Evolutionary conservation across 2,888 invertebrate genomes (phyloP).

Genomic region (Synanthedon vespiformis): DNA sequence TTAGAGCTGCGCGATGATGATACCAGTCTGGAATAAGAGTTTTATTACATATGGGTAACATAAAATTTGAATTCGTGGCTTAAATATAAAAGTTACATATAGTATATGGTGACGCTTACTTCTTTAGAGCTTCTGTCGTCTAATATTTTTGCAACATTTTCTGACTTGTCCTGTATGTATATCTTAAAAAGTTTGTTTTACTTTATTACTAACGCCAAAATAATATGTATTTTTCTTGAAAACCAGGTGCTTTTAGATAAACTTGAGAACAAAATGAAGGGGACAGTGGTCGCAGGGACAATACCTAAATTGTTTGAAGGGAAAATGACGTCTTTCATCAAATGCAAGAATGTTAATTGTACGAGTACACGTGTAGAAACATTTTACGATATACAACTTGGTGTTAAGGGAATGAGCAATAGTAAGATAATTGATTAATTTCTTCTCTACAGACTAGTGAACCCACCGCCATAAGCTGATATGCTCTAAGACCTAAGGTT

Average conservation of each 20-base stretch:
- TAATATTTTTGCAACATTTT: too few relatives aligned
- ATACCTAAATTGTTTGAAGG: slow-evolving; percentile 98
- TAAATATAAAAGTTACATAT: too few relatives aligned
- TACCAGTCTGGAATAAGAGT: too few relatives aligned
- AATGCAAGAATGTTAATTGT: slow-evolving; percentile 97
- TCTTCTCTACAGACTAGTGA: neutral
- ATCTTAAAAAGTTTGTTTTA: too few relatives aligned
- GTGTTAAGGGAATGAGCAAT: slow-evolving; percentile 96
- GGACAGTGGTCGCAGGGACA: slow-evolving; percentile 96
- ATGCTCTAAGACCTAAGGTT: too few relatives aligned
- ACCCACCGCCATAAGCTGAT: neutral
- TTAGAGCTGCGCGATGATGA: too few relatives aligned
- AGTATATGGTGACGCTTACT: too few relatives aligned
- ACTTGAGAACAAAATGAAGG: slow-evolving; percentile 99
- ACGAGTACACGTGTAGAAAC: slow-evolving; percentile 95
- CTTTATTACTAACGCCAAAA: too few relatives aligned
- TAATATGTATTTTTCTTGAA: slow-evolving; percentile 10
- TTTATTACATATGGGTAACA: too few relatives aligned
- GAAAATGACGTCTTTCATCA: slow-evolving; percentile 98
- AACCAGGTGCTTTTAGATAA: slow-evolving; percentile 88
- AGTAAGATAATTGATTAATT: slow-evolving; percentile 68
- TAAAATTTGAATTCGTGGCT: too few relatives aligned
- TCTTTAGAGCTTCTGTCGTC: too few relatives aligned
- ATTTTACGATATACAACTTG: slow-evolving; percentile 98
- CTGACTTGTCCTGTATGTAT: neutral